Evolutionary conservation across 2,113 vertebrate genomes (phyloP).

Genomic region (Lycaon pictus): DNA sequence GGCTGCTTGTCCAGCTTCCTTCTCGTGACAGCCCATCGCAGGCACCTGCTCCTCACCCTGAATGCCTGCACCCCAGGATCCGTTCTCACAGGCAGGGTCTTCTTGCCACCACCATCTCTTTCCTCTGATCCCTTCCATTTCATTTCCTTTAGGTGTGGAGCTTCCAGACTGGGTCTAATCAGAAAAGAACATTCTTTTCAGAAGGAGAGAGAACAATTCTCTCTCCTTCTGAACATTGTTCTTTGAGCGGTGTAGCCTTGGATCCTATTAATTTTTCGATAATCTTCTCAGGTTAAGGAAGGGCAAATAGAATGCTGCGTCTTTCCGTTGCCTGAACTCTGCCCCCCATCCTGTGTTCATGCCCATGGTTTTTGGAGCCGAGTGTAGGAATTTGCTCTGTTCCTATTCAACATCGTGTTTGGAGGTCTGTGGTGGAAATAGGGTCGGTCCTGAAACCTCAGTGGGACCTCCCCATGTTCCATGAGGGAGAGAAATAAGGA

Average conservation of each 20-base stretch:
- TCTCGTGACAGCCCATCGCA: background rate
- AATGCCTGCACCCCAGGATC: background rate
- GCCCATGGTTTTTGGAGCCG: background rate
- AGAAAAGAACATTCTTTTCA: background rate
- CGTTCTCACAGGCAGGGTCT: background rate
- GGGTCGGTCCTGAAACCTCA: background rate
- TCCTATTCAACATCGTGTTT: background rate
- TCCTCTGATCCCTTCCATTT: background rate
- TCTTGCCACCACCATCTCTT: background rate
- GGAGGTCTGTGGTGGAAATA: background rate
- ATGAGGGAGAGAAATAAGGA: background rate
- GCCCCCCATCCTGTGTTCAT: background rate
- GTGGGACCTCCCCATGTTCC: background rate
- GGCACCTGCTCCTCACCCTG: background rate
- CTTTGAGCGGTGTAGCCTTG: background rate
- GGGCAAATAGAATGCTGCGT: background rate
- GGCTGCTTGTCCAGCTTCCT: background rate
- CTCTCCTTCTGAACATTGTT: background rate
- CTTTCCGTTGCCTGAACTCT: background rate
- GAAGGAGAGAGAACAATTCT: too few relatives aligned
- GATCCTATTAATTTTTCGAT: background rate
- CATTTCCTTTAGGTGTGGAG: background rate
- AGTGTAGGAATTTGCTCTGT: background rate
- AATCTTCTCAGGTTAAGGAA: background rate
- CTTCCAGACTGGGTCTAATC: background rate